Evolutionary conservation across 2,888 invertebrate species (phyloP).

Genomic region (Brachycybe producta): DNA sequence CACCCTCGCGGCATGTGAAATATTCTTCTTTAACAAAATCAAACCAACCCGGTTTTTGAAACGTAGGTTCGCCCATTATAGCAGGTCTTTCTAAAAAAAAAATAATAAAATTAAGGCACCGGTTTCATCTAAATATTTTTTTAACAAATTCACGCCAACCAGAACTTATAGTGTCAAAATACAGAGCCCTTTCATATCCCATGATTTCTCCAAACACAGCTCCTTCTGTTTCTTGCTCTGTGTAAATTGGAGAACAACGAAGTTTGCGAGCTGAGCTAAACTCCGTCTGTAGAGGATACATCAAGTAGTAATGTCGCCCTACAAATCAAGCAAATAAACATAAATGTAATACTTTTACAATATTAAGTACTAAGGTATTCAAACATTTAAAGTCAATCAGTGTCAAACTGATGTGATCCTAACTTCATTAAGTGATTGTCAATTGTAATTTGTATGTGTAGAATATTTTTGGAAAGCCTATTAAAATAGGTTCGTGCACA

Average conservation of each 20-base stretch:
- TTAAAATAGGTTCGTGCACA: too few relatives aligned
- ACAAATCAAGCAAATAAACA: not conserved
- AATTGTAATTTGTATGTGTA: too few relatives aligned
- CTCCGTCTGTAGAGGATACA: constrained; percentile 32
- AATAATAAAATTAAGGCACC: not conserved
- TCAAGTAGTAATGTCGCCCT: constrained; percentile 39
- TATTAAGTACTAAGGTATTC: too few relatives aligned
- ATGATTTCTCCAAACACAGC: constrained; percentile 56
- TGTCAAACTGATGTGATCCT: too few relatives aligned
- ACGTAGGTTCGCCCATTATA: constrained; percentile 27
- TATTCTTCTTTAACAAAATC: constrained; percentile 55
- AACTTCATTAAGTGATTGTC: too few relatives aligned
- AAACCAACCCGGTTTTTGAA: constrained; percentile 55
- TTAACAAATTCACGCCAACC: constrained; percentile 30
- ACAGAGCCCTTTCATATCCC: constrained; percentile 57
- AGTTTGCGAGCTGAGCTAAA: constrained; percentile 47
- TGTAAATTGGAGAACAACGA: constrained; percentile 54
- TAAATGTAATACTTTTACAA: not conserved
- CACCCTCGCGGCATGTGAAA: constrained; percentile 57
- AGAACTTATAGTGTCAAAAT: constrained; percentile 46
- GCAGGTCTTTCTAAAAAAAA: constrained; percentile 3
- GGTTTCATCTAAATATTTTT: not conserved
- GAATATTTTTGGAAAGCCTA: too few relatives aligned
- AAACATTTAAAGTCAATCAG: too few relatives aligned
- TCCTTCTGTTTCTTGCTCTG: constrained; percentile 47